These are phyloP conservation scores for Lontra canadensis DNA, from an alignment of 2,113 vertebrate species.

Conservation along the genomic window DNA sequence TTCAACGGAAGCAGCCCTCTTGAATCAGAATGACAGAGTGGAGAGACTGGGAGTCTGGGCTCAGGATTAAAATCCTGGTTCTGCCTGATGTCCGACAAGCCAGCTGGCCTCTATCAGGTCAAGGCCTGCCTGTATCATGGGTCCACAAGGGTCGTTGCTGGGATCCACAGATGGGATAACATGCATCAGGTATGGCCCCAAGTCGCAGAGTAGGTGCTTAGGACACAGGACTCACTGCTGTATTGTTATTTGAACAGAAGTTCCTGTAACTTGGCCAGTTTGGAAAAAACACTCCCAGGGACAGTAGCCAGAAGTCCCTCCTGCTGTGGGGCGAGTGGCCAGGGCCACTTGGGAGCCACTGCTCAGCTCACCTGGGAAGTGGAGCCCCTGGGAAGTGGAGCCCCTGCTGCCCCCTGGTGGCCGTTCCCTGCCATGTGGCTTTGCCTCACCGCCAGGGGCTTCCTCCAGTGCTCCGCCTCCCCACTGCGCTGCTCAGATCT, in stretches of 20 bases:
- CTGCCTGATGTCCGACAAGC: not conserved
- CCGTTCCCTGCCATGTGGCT: not conserved
- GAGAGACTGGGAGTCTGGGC: not conserved
- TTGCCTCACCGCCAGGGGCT: not conserved
- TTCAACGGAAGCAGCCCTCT: not conserved
- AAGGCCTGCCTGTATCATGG: not conserved
- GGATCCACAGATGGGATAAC: not conserved
- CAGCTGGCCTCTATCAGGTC: not conserved
- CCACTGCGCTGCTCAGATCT: not conserved
- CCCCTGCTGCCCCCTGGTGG: slow-evolving; percentile 84
- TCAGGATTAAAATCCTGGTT: not conserved
- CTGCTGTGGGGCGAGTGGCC: no score
- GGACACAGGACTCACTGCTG: not conserved
- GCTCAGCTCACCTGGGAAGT: not conserved
- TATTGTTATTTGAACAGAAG: not conserved
- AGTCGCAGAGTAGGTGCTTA: not conserved
- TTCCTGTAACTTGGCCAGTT: not conserved
- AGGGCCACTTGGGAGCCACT: no score
- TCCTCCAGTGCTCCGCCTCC: fast-evolving
- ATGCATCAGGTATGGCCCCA: fast-evolving
- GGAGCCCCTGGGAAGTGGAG: not conserved
- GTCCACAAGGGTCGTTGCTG: not conserved
- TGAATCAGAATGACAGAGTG: fast-evolving
- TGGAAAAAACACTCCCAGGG: not conserved
- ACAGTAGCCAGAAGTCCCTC: not conserved